A percentile compares a stretch with the other conserved stretches of the same genome.
phyloP scores from a whole-genome alignment of 2,797 vertebrate species.

The Microcaecilia unicolor region DNA sequence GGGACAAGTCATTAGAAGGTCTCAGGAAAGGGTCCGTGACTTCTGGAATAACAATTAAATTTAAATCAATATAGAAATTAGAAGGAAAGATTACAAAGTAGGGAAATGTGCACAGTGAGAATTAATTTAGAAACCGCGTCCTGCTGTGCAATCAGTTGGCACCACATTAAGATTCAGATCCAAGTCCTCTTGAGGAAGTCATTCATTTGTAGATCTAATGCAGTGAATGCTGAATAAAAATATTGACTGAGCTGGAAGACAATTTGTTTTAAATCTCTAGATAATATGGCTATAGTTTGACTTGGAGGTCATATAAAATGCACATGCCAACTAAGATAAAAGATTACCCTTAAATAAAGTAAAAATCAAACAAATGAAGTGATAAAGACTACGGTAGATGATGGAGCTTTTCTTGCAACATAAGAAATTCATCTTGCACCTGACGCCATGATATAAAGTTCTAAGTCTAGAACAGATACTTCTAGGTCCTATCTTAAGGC shows the following conservation, averaged over 20 bases:
- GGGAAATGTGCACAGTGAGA: slow-evolving; percentile 30
- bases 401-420: too few species aligned
- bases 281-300: too few species aligned
- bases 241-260: not conserved
- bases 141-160: slow-evolving; percentile 5
- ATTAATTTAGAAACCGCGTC: slow-evolving; percentile 23
- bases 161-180: slow-evolving; percentile 16
- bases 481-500: too few species aligned
- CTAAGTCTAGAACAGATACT: too few species aligned
- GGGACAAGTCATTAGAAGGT: slow-evolving; percentile 29
- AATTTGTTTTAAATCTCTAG: too few species aligned
- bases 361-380: too few species aligned
- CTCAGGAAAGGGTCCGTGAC: slow-evolving; percentile 18
- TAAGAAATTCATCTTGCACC: too few species aligned
- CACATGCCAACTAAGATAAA: too few species aligned
- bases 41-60: slow-evolving; percentile 36
- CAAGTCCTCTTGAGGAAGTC: slow-evolving; percentile 8
- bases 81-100: slow-evolving; percentile 28
- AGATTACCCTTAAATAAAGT: too few species aligned
- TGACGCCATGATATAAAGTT: too few species aligned
- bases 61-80: slow-evolving; percentile 39
- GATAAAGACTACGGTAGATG: too few species aligned
- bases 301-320: too few species aligned
- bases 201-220: not conserved
- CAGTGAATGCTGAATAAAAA: not conserved